phyloP scores from a whole-genome alignment of 2,797 vertebrate species.

The Tokudaia tokunoshimensis region DNA sequence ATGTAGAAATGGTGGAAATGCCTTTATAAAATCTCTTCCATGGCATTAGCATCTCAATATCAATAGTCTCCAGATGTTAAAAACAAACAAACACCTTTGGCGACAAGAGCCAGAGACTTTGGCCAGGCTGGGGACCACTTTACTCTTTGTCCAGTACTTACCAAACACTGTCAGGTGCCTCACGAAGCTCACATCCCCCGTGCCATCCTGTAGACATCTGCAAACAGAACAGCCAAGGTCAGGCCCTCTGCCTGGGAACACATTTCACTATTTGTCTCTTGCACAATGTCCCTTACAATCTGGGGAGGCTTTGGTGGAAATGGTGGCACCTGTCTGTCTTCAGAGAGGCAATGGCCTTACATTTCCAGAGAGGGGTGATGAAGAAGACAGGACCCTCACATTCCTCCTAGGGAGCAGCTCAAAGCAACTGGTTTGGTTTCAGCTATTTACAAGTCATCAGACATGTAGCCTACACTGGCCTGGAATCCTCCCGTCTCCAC shows the following conservation, averaged over 20 bases:
- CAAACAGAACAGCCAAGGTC: slow-evolving; percentile 28
- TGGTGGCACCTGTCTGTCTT: neutral
- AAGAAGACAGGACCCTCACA: neutral
- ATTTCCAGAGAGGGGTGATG: neutral
- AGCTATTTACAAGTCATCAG: neutral
- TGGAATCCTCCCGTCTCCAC: too few species aligned
- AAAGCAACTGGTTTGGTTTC: neutral
- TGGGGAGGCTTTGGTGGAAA: neutral
- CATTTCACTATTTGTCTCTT: neutral
- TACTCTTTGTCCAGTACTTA: slow-evolving; percentile 78
- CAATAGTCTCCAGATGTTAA: neutral
- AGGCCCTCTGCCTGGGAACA: neutral
- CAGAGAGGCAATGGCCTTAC: neutral
- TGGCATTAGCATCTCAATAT: neutral
- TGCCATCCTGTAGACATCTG: slow-evolving; percentile 92
- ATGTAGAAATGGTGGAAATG: neutral
- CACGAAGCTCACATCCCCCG: slow-evolving; percentile 94
- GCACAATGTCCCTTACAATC: neutral
- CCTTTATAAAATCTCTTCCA: neutral
- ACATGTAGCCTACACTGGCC: neutral
- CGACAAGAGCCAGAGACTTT: neutral
- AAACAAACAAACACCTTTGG: neutral
- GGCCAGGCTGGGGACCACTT: neutral
- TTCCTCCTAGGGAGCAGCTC: neutral
- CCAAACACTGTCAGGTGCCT: slow-evolving; percentile 92